phyloP scores from a whole-genome alignment of 2,113 vertebrate genomes.

The Tympanuchus pallidicinctus region DNA sequence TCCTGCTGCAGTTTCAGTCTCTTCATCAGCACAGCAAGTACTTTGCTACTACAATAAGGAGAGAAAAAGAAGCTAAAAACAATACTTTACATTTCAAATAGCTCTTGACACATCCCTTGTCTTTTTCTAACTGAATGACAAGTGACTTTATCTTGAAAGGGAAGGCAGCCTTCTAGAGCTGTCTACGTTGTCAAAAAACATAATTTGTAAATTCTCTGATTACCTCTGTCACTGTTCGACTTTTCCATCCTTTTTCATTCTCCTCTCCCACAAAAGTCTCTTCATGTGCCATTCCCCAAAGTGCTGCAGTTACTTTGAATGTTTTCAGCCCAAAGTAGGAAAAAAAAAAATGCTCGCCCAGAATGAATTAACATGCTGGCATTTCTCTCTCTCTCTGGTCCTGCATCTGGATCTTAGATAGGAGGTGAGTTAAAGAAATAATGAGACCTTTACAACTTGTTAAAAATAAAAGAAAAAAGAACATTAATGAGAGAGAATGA shows the following conservation, averaged over 20 bases:
- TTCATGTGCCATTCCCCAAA: conserved; percentile 58
- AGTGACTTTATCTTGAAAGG: conserved; percentile 67
- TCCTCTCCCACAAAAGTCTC: background rate
- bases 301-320: conserved; percentile 20
- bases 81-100: conserved; percentile 73
- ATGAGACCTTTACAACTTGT: conserved; percentile 24
- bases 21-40: background rate
- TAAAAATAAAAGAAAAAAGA: conserved; percentile 3
- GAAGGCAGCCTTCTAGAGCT: conserved; percentile 53
- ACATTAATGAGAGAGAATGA: conserved; percentile 58
- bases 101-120: conserved; percentile 54
- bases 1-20: background rate
- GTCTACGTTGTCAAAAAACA: conserved; percentile 58
- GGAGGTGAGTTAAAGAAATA: conserved; percentile 3
- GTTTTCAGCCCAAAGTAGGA: conserved; percentile 27
- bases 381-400: background rate
- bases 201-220: conserved; percentile 72
- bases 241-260: conserved; percentile 57
- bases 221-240: conserved; percentile 40
- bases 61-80: conserved; percentile 57
- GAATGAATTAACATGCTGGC: background rate
- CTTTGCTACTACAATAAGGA: conserved; percentile 62
- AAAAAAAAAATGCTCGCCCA: background rate
- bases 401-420: background rate
- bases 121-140: conserved; percentile 50